Base-by-base conservation (phyloP, 2,888 invertebrate species). In the Perizoma affinitatum region DNA sequence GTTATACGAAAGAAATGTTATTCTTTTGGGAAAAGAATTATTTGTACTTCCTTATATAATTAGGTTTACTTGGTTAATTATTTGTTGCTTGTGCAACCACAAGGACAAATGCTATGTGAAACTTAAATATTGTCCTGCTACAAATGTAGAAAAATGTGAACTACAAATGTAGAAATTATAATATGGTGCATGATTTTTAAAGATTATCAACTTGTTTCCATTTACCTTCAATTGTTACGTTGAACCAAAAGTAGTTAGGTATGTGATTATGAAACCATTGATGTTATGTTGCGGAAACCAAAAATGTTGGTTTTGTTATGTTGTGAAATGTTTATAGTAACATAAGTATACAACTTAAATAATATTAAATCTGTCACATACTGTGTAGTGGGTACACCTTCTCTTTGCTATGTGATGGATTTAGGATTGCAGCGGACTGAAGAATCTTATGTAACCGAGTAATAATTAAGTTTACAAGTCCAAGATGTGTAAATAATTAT, bases 11-110 rank as follows among this genome's bases (percentile, higher is more conserved):
- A 76, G 78, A 75, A 74, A 82, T 74, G 90, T 90, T 90, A 90
- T 90, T 90, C 90, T 90, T 90, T 90, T 90, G 69, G 86, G 87
- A 90, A 90, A 90, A 90, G 90, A 90, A 90, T 82, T 89, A 77
- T 86, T 87, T 79, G 72, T 79, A 83, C 83, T 86, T 85, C 82
- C 82, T 83, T 76, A 73, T 74, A 73, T 76, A 78, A 80, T 78
- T 86, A 82, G 83, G 83, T 80, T 76, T 75, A 70, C 80, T 80
- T 79, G 65, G 48, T 52, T 47, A 44, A n/a, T 50, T 42, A 43
- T 51, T 52, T 55, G 11, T 56, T 45, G 54, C 54, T 61, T 61
- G 50, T 45, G 42, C 45, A 61, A 43, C 8, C 47, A 52, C 40
- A 48, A 50, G 35, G 22, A 22, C 22, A 34, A 0, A 43, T 9